Evolutionary conservation across 2,888 invertebrate species (phyloP).

Genomic region (Brenthis hecate): DNA sequence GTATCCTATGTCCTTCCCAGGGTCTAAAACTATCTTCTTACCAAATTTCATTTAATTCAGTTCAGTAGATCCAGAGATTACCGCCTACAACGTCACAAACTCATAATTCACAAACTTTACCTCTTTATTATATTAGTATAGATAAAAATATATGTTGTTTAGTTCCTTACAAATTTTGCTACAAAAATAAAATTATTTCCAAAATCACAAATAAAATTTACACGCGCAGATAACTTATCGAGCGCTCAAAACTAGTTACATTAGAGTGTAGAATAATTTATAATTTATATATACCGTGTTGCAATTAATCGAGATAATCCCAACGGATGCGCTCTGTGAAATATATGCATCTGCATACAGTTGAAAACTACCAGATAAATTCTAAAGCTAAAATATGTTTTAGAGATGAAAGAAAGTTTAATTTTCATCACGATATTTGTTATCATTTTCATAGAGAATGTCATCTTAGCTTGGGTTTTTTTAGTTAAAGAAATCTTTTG

Average conservation of each 20-base stretch:
- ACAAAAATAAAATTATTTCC: neutral
- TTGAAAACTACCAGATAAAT: constrained; percentile 30
- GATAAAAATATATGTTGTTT: too few species aligned
- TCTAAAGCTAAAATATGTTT: constrained; percentile 21
- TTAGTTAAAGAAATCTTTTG: too few species aligned
- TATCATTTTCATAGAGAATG: neutral
- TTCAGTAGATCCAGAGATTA: too few species aligned
- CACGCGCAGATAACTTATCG: constrained; percentile 8
- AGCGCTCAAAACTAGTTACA: constrained; percentile 25
- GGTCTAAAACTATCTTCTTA: too few species aligned
- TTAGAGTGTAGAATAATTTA: constrained; percentile 28
- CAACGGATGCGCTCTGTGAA: constrained; percentile 29
- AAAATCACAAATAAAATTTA: constrained; percentile 2
- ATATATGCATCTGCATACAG: constrained; percentile 29
- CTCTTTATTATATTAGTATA: too few species aligned
- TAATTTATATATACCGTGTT: constrained; percentile 27
- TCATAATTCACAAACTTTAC: too few species aligned
- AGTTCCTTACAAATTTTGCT: too few species aligned
- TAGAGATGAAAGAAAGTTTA: constrained; percentile 14
- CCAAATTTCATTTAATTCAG: too few species aligned
- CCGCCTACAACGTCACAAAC: too few species aligned
- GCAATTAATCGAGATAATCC: constrained; percentile 38
- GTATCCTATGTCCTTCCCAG: too few species aligned
- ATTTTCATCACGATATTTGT: neutral
- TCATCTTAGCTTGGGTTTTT: too few species aligned